Evolutionary conservation across 2,888 invertebrate species (phyloP).

Genomic region (Xestia rhomboidea): DNA sequence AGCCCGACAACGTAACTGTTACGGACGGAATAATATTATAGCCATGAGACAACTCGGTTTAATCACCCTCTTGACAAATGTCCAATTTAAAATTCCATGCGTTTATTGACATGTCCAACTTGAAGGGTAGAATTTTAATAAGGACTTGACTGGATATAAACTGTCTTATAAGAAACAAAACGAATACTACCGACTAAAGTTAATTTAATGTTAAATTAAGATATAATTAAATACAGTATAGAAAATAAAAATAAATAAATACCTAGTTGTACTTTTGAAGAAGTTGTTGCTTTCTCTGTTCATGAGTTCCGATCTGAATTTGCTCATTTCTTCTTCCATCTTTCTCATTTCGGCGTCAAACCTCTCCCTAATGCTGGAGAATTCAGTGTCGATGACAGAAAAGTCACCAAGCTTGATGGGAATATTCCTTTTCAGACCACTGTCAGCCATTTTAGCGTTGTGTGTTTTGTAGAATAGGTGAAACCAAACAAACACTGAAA

Average conservation of each 20-base stretch:
- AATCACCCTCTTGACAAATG: constrained; percentile 65
- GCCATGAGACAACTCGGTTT: constrained; percentile 66
- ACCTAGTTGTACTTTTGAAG: constrained; percentile 97
- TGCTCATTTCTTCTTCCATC: constrained; percentile 99
- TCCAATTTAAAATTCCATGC: constrained; percentile 51
- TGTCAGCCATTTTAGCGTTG: constrained; percentile 93
- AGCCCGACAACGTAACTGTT: constrained; percentile 79
- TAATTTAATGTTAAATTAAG: constrained; percentile 32
- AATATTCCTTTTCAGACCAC: constrained; percentile 96
- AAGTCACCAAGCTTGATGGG: constrained; percentile 98
- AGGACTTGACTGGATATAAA: constrained; percentile 2
- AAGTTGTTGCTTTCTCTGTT: constrained; percentile 97
- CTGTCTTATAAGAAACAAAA: background rate
- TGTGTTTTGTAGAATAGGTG: constrained; percentile 78
- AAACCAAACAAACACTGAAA: constrained; percentile 90
- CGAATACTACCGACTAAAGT: constrained; percentile 7
- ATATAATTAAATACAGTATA: constrained; percentile 30
- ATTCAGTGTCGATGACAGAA: constrained; percentile 98
- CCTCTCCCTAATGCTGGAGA: constrained; percentile 98
- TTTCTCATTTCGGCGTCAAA: constrained; percentile 99
- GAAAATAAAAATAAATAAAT: constrained; percentile 78
- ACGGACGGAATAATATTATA: constrained; percentile 83
- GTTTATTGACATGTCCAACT: constrained; percentile 37
- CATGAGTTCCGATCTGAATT: constrained; percentile 97
- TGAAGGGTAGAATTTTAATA: background rate